Evolutionary conservation across 2,113 vertebrate species (phyloP).

Genomic region (Astur gentilis): DNA sequence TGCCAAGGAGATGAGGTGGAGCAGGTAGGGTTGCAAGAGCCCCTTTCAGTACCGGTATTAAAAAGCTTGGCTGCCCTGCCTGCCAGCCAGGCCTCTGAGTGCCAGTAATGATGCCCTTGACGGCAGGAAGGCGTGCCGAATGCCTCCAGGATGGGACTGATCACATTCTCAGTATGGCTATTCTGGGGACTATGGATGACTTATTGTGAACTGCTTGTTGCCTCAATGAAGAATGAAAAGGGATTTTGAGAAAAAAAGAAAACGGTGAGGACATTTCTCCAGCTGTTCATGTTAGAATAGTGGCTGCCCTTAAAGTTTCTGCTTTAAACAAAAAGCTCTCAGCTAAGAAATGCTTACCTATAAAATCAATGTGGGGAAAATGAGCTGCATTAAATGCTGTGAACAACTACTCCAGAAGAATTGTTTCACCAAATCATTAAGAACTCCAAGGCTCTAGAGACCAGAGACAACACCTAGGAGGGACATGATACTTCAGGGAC

Average conservation of each 20-base stretch:
- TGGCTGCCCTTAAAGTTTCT: not conserved
- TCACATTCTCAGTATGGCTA: accelerated
- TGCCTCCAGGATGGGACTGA: not conserved
- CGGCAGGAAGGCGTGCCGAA: not conserved
- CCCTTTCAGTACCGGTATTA: too few relatives aligned
- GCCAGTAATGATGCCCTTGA: not conserved
- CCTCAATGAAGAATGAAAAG: not conserved
- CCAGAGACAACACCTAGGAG: not conserved
- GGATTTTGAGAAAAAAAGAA: not conserved
- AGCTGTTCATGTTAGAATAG: not conserved
- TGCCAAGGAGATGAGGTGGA: not conserved
- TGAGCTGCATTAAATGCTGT: not conserved
- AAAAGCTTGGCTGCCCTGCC: not conserved
- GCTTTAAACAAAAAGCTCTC: not conserved
- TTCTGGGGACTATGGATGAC: not conserved
- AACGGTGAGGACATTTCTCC: not conserved
- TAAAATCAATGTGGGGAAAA: not conserved
- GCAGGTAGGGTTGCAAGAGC: not conserved
- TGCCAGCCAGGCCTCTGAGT: not conserved
- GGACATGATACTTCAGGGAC: too few relatives aligned
- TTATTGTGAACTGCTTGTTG: not conserved
- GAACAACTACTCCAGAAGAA: not conserved
- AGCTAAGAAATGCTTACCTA: not conserved
- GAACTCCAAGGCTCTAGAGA: not conserved
- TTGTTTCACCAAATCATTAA: not conserved